phyloP scores from a whole-genome alignment of 2,113 vertebrate genomes.

The Myrmecophaga tridactyla region DNA sequence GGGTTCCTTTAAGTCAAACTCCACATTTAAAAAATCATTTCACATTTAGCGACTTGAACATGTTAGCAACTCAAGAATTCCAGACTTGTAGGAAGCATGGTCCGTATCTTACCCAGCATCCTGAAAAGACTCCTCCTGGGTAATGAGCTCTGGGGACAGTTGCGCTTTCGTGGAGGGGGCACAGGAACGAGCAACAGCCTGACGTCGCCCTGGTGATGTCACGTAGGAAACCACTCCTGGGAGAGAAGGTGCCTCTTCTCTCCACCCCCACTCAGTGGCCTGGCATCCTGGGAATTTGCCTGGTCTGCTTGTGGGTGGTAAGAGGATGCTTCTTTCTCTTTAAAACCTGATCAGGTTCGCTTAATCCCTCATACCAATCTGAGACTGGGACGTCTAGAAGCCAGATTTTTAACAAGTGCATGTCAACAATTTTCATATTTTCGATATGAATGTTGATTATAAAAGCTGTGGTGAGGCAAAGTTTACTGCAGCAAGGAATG shows the following conservation, averaged over 20 bases:
- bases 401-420: conserved; percentile 25
- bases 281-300: conserved; percentile 69
- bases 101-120: neutral
- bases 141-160: neutral
- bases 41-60: neutral
- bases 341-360: conserved; percentile 64
- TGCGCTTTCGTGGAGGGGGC: neutral
- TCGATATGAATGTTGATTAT: neutral
- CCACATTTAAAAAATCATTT: neutral
- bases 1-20: neutral
- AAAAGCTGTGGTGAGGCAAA: conserved; percentile 6
- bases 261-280: neutral
- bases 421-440: conserved; percentile 15
- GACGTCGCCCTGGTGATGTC: neutral
- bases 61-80: neutral
- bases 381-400: conserved; percentile 35
- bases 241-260: conserved; percentile 50
- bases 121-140: neutral
- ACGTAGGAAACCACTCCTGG: conserved; percentile 46
- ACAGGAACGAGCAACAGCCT: neutral
- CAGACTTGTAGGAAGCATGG: conserved; percentile 9
- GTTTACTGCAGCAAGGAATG: neutral
- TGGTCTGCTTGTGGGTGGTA: conserved; percentile 67
- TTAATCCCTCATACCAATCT: conserved; percentile 2
- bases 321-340: conserved; percentile 61